Evolutionary conservation across 2,797 vertebrate species (phyloP).

Genomic region (Pitangus sulphuratus): DNA sequence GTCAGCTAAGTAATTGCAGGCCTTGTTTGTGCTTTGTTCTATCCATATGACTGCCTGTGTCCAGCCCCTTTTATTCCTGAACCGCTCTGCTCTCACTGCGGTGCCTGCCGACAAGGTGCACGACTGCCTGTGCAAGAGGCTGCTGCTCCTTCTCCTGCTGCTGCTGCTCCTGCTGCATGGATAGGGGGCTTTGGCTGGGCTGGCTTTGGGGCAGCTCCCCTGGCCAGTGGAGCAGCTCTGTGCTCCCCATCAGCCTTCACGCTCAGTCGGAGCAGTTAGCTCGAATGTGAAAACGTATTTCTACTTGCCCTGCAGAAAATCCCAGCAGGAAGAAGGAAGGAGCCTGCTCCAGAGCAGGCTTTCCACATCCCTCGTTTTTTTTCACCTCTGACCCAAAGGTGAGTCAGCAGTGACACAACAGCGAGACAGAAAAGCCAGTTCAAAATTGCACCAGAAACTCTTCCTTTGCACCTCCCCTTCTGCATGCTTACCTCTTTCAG

Average conservation of each 20-base stretch:
- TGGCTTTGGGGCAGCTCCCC: neutral
- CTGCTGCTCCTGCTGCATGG: too few species aligned
- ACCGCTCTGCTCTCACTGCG: rapidly evolving
- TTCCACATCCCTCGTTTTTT: neutral
- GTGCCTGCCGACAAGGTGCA: rapidly evolving
- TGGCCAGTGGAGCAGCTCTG: neutral
- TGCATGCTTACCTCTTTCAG: neutral
- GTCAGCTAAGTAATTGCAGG: neutral
- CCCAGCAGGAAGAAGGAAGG: neutral
- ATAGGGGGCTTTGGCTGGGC: rapidly evolving
- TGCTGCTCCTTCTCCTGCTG: neutral
- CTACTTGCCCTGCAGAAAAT: neutral
- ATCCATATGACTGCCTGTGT: neutral
- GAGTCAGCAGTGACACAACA: neutral
- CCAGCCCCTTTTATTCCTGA: neutral
- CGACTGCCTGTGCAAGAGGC: neutral
- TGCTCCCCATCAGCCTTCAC: rapidly evolving
- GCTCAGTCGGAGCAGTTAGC: neutral
- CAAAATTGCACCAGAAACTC: rapidly evolving
- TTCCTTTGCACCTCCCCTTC: neutral
- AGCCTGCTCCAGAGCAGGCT: neutral
- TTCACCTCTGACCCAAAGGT: neutral
- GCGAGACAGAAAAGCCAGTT: neutral
- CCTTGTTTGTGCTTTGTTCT: neutral
- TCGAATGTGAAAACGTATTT: neutral